Base-by-base conservation (phyloP, 53 echinoderm and acorn worm genomes). In the Temnopleurus reevesii region DNA sequence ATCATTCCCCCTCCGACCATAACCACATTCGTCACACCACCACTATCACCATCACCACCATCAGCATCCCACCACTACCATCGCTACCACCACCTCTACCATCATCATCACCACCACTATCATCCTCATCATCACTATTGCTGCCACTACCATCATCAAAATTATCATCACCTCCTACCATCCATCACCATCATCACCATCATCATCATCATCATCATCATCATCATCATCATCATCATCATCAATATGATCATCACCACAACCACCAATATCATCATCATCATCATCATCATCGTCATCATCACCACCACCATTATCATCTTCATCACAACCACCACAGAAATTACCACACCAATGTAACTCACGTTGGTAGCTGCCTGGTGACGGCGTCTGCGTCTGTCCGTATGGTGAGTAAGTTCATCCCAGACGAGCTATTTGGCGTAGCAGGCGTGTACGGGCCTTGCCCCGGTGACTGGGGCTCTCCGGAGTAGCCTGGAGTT, bases 381-480 rank as follows among this genome's bases (percentile, higher is more conserved):
- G 76, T 15, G 89, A 89, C 0, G 96, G 99, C 0, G 95, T 90
- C 26, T 94, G 95, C 12, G 95, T 94, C 5, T 94, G 95, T 36
- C 92, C 94, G 47, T 96, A 96, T 0, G 99, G 99, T 2, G 96
- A 96, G 92, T 96, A 96, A 4, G 94, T 94, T 3, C 95, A 97
- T 95, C 66, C 94, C 95, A 0, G 97, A 95, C 13, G 94, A 83
- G 61, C 94, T 92, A n/a, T 94, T 95, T 0, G 95, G 96, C 2
- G 95, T 96, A 19, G 96, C 99, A 0, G 99, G 99, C 46, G 96
- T 98, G 93, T 94, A 98, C 0, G 94, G 95, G 2, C 88, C 88
- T n/a, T 90, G 55, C 12, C 94, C 96, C 31, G 91, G 94, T 36
- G 92, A 96, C 60, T 96, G 95, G 38, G 99, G 96, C 46, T 95